Percentiles rank a stretch among this genome's conserved stretches.
phyloP scores from a whole-genome alignment of 2,888 invertebrate genomes.

The Autographa pulchrina region DNA sequence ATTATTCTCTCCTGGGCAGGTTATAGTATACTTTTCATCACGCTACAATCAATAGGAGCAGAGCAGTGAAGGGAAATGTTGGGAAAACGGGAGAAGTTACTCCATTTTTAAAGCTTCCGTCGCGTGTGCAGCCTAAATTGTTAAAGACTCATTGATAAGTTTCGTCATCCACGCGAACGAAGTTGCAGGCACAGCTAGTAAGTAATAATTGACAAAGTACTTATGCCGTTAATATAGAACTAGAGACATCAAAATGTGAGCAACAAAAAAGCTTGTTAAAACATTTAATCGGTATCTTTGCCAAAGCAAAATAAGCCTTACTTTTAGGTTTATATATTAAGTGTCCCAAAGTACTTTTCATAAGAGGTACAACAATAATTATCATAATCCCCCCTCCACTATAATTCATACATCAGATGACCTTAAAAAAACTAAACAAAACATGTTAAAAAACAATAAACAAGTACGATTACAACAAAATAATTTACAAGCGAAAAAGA shows the following conservation, averaged over 20 bases:
- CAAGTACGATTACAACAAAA: constrained; percentile 66
- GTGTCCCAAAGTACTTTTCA: constrained; percentile 43
- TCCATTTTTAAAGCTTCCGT: no score
- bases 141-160: no score
- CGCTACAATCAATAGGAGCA: no score
- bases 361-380: constrained; percentile 49
- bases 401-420: constrained; percentile 55
- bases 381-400: constrained; percentile 58
- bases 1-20: no score
- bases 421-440: constrained; percentile 56
- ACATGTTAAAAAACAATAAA: constrained; percentile 63
- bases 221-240: constrained; percentile 18
- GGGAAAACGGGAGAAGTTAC: no score
- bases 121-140: no score
- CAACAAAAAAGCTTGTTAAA: constrained; percentile 26
- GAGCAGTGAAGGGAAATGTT: no score
- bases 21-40: no score
- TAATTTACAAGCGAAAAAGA: constrained; percentile 58
- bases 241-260: constrained; percentile 6
- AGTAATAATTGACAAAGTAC: constrained; percentile 21
- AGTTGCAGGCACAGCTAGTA: no score
- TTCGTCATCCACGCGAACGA: no score
- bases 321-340: constrained; percentile 13
- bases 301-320: constrained; percentile 43
- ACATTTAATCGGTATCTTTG: constrained; percentile 34